Percentiles rank a stretch among this genome's conserved stretches.
Conservation (phyloP, 2,888 invertebrate species). For the Cheiracanthium punctorium region DNA sequence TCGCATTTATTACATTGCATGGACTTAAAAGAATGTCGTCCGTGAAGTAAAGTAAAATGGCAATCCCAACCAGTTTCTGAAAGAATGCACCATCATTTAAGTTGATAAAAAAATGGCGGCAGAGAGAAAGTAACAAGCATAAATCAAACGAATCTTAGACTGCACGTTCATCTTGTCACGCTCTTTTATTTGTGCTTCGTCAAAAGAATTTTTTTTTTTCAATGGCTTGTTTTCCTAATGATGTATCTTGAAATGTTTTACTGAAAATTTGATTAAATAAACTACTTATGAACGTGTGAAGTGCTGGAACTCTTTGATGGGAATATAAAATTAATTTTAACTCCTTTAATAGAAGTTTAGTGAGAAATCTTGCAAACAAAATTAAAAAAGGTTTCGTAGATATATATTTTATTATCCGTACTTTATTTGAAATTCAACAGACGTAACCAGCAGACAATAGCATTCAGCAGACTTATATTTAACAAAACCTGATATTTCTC, state of each 20-base stretch:
- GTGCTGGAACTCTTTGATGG: not conserved
- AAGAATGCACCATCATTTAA: conserved; percentile 61
- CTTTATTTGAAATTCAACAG: too few species aligned
- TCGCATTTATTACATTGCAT: conserved; percentile 58
- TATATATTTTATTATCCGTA: too few species aligned
- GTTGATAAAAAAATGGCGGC: conserved; percentile 16
- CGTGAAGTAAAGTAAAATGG: not conserved
- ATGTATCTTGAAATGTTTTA: conserved; percentile 17
- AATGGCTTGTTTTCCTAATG: conserved; percentile 29
- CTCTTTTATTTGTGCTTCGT: conserved; percentile 23
- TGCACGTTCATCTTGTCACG: conserved; percentile 14
- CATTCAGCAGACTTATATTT: too few species aligned
- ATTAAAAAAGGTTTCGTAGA: too few species aligned
- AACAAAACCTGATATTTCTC: too few species aligned
- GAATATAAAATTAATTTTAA: too few species aligned
- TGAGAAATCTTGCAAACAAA: too few species aligned
- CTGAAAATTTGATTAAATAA: conserved; percentile 20
- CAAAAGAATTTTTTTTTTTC: not conserved
- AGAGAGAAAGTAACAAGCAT: conserved; percentile 33
- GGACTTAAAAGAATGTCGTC: conserved; percentile 47
- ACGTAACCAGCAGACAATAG: too few species aligned
- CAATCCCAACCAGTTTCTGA: not conserved
- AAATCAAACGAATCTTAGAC: conserved; percentile 42
- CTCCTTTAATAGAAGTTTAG: too few species aligned
- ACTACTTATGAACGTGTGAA: not conserved